Conservation (phyloP, 2,113 vertebrate genomes). For the Ammodytes marinus region DNA sequence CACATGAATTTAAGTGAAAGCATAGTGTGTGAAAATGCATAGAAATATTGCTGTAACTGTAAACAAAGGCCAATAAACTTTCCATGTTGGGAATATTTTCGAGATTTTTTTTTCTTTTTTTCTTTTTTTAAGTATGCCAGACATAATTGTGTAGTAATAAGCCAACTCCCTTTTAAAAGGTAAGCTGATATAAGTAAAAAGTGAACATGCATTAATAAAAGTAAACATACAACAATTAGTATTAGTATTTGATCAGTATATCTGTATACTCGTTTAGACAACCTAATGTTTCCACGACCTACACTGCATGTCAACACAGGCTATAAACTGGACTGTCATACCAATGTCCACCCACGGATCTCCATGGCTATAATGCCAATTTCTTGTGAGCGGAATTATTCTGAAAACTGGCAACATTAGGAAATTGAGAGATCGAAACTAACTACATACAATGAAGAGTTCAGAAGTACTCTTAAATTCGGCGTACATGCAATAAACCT, state of each 20-base stretch:
- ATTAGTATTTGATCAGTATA: not conserved
- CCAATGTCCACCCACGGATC: not conserved
- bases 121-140: not conserved
- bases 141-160: too few species aligned
- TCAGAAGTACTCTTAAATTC: not conserved
- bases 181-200: not conserved
- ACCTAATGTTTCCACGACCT: not conserved
- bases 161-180: not conserved
- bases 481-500: not conserved
- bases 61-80: too few species aligned
- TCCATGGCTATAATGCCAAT: not conserved
- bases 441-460: accelerated
- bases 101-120: not conserved
- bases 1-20: not conserved
- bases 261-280: too few species aligned
- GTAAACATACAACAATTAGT: not conserved
- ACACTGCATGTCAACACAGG: not conserved
- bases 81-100: too few species aligned
- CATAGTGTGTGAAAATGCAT: not conserved
- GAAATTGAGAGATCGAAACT: accelerated
- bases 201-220: not conserved
- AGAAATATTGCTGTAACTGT: too few species aligned
- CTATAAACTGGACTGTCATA: not conserved
- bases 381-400: not conserved
- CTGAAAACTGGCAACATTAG: accelerated